Conservation (phyloP, 2,797 vertebrate species). For the Poecilia velifera region DNA sequence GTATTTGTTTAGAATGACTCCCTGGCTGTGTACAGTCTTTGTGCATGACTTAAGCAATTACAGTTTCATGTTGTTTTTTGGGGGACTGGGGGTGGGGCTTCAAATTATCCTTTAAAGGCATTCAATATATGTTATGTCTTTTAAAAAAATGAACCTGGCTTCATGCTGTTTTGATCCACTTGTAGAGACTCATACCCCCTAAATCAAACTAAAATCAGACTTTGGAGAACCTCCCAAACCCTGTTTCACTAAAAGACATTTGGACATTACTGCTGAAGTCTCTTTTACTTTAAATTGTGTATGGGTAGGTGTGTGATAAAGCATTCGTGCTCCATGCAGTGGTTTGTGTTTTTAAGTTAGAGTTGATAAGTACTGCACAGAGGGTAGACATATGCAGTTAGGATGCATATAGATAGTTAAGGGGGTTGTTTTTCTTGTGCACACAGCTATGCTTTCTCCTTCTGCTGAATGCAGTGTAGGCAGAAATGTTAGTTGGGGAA, state of each 20-base stretch:
- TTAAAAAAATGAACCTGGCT: not conserved
- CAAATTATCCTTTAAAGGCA: not conserved
- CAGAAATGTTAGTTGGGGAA: not conserved
- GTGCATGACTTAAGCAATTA: slow-evolving; percentile 1
- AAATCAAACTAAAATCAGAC: not conserved
- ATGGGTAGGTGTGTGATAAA: not conserved
- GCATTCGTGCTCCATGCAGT: not conserved
- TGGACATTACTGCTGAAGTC: not conserved
- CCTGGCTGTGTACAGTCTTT: not conserved
- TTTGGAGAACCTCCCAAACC: not conserved
- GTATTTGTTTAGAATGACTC: slow-evolving; percentile 1
- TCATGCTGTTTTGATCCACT: not conserved
- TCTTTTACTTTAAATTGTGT: not conserved
- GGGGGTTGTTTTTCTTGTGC: not conserved
- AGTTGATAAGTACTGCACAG: not conserved
- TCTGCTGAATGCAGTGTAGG: not conserved
- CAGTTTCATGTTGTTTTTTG: not conserved
- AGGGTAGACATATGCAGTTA: not conserved
- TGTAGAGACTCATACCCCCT: not conserved
- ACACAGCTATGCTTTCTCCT: not conserved
- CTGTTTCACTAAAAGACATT: not conserved
- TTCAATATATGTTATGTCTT: not conserved
- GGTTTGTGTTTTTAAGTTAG: not conserved
- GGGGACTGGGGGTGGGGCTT: not conserved
- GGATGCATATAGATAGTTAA: not conserved